Evolutionary conservation across 2,797 vertebrate genomes (phyloP).

Genomic region (Tamandua tetradactyla): DNA sequence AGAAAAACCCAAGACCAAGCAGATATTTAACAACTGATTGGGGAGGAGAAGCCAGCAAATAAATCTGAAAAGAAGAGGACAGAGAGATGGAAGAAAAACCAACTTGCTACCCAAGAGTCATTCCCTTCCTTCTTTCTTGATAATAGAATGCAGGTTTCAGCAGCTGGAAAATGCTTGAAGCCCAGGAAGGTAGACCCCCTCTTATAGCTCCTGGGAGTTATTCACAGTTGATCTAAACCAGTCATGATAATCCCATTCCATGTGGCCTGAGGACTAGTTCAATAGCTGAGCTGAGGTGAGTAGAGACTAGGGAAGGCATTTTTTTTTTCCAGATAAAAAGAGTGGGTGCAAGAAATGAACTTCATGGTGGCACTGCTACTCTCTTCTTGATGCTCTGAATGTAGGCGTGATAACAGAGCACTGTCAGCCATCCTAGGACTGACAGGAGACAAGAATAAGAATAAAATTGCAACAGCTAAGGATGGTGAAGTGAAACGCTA

Average conservation of each 20-base stretch:
- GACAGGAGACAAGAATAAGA: neutral
- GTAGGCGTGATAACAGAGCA: neutral
- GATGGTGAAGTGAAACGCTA: neutral
- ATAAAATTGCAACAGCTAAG: neutral
- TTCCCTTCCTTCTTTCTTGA: neutral
- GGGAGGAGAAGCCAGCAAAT: neutral
- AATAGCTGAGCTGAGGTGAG: neutral
- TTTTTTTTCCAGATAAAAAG: constrained; percentile 13
- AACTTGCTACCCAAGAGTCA: neutral
- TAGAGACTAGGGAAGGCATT: neutral
- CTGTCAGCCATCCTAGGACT: neutral
- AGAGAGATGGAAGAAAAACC: neutral
- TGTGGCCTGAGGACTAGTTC: neutral
- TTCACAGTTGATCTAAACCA: neutral
- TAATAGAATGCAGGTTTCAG: neutral
- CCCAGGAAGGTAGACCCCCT: neutral
- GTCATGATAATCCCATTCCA: neutral
- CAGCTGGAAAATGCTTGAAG: neutral
- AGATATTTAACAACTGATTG: neutral
- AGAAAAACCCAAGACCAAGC: neutral
- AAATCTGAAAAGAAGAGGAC: neutral
- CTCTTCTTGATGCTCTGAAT: neutral
- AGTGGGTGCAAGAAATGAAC: neutral
- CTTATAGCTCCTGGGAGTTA: neutral
- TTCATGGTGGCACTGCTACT: neutral